These are phyloP conservation scores for Chiroxiphia lanceolata DNA, from an alignment of 2,797 vertebrate genomes.

Conservation along the genomic window DNA sequence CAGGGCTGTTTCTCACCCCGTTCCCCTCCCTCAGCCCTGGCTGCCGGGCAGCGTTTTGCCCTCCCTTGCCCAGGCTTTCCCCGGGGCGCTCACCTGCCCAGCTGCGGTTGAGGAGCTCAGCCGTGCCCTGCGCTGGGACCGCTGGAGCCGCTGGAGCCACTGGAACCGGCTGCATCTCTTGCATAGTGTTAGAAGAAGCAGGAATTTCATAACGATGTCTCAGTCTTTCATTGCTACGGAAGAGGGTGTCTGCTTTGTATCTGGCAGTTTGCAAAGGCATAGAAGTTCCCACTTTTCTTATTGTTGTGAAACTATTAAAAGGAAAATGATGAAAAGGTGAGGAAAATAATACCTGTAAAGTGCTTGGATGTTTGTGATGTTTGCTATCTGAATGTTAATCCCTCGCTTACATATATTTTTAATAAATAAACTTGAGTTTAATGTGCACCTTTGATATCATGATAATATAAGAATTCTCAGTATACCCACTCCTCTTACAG, in stretches of 20 bases:
- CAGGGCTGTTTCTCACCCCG: background rate
- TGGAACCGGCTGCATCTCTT: fast-evolving
- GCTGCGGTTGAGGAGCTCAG: background rate
- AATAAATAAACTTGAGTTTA: background rate
- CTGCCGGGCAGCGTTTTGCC: background rate
- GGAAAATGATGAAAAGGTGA: background rate
- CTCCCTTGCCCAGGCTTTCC: background rate
- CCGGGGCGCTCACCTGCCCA: background rate
- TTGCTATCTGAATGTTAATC: background rate
- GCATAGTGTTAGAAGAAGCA: background rate
- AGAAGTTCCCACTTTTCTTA: background rate
- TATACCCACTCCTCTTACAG: background rate
- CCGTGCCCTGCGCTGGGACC: background rate
- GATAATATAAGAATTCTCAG: background rate
- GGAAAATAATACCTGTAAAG: background rate
- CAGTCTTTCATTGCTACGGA: background rate
- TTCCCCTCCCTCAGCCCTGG: background rate
- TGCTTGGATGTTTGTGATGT: background rate
- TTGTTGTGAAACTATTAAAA: background rate
- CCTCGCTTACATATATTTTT: background rate
- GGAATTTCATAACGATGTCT: background rate
- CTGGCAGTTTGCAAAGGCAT: background rate
- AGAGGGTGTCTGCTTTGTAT: background rate
- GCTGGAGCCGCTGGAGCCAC: background rate
- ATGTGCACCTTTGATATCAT: background rate